Evolutionary conservation across 2,113 vertebrate species (phyloP), one percentile per base, ranked within the genome.

Genomic region (Hydrochoerus hydrochaeris): DNA sequence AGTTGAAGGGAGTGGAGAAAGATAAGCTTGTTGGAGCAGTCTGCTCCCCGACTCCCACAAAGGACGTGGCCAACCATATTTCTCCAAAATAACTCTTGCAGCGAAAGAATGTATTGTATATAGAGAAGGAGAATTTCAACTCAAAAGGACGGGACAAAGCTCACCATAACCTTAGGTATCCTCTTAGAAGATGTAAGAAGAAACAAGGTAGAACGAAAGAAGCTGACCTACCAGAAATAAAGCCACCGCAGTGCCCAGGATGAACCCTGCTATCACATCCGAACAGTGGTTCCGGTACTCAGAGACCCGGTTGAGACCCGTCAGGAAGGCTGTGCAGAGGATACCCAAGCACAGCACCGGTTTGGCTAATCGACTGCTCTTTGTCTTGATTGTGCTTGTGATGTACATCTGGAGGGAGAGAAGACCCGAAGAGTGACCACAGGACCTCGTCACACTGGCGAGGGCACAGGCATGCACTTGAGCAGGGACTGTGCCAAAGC

Each of bases 271-370:
- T 0, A 99, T 99, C 84, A 99, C 99, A 0, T 99, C 99, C 0
- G 99, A 99, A 96, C 99, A 99, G 98, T 99, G 99, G 98, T 99
- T 99, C 67, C 99, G 99, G 95, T 99, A 99, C 97, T 99, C 99
- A 0, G 99, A 99, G 49, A 99, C 99, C 49, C 99, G 98, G 96
- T 99, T 99, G 60, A 99, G 99, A 62, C 99, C 99, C 0, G 99
- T 99, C 71, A 99, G 99, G 98, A 99, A 99, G 0, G 99, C 99
- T 6, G 99, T 99, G 85, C 99, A 99, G 87, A 99, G 99, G 52
- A 99, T 99, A 7, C 99, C 99, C 82, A 99, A 98, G 95, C 99
- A 99, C 84, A 99, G 98, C 85, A 99, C 99, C 0, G 99, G 99
- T 97, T 99, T 99, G 96, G 99, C 99, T 98, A 99, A 98, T 44